A percentile compares a stretch with the other conserved stretches of the same genome.
Conservation (phyloP, 2,113 vertebrate species). For the Myrmecobius fasciatus region DNA sequence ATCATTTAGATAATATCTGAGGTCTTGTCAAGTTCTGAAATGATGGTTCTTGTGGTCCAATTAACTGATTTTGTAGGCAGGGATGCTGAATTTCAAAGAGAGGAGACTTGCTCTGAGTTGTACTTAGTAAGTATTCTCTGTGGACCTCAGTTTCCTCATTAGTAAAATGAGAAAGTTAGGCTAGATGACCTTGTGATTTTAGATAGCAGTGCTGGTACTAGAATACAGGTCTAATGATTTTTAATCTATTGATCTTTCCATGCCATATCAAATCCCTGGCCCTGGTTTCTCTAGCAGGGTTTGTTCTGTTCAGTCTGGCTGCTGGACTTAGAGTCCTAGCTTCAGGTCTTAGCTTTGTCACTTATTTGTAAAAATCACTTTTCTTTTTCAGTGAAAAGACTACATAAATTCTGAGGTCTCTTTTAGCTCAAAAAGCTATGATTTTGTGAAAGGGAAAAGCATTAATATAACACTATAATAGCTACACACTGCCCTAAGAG, state of each 20-base stretch:
- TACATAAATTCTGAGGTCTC: not conserved
- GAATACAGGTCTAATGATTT: not conserved
- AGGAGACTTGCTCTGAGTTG: not conserved
- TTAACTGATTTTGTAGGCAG: not conserved
- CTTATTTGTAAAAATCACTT: not conserved
- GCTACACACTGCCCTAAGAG: not conserved
- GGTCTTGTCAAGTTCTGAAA: not conserved
- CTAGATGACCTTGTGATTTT: not conserved
- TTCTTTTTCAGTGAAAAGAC: not conserved
- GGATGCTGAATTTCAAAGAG: not conserved
- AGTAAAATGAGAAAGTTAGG: not conserved
- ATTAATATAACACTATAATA: not conserved
- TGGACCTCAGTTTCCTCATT: not conserved
- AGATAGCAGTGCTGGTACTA: not conserved
- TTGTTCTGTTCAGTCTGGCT: not conserved
- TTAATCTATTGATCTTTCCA: not conserved
- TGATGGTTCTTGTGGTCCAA: too few relatives aligned
- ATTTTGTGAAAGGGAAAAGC: not conserved
- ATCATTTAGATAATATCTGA: not conserved
- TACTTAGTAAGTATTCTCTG: not conserved
- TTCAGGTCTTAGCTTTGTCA: not conserved
- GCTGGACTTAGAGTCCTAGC: accelerated
- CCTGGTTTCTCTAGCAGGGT: not conserved
- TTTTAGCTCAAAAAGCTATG: not conserved
- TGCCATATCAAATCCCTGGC: not conserved